Percentiles rank a stretch among this genome's conserved stretches.
Evolutionary conservation across 2,888 invertebrate genomes (phyloP).

Genomic region (Microctonus aethiopoides): DNA sequence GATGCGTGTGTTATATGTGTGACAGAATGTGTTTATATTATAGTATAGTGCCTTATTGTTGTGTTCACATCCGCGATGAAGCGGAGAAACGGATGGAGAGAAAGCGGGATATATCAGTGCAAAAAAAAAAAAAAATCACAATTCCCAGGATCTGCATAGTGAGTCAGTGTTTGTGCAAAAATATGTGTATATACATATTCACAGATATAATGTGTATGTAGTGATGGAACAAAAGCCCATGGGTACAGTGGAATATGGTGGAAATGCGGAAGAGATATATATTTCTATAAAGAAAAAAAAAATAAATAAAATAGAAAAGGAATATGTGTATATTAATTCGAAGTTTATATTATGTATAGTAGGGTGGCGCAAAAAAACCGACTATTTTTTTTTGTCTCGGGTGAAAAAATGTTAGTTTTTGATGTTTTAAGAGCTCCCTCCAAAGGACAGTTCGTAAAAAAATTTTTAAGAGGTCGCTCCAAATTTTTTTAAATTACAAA

Average conservation of each 20-base stretch:
- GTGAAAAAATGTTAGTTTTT: too few species aligned
- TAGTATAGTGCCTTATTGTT: conserved; percentile 53
- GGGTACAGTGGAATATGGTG: conserved; percentile 7
- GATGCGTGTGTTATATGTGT: conserved; percentile 22
- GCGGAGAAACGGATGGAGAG: conserved; percentile 43
- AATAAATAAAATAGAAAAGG: too few species aligned
- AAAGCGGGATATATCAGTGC: conserved; percentile 38
- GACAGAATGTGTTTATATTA: neutral
- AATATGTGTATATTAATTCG: neutral
- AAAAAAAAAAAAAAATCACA: conserved; percentile 54
- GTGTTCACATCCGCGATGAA: conserved; percentile 57
- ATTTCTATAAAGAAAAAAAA: neutral
- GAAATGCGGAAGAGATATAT: neutral
- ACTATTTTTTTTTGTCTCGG: too few species aligned
- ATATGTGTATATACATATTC: neutral
- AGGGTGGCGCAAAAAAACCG: too few species aligned
- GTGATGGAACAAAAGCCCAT: neutral
- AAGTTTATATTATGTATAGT: too few species aligned
- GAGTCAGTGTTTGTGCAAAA: neutral
- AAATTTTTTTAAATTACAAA: too few species aligned
- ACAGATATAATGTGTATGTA: neutral
- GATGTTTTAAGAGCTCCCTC: too few species aligned
- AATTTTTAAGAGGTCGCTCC: too few species aligned
- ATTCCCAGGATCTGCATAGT: conserved; percentile 60
- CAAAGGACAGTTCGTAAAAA: too few species aligned